A percentile compares a stretch with the other conserved stretches of the same genome.
Conservation (phyloP, 2,888 invertebrate species). For the Drosophila subsilvestris region DNA sequence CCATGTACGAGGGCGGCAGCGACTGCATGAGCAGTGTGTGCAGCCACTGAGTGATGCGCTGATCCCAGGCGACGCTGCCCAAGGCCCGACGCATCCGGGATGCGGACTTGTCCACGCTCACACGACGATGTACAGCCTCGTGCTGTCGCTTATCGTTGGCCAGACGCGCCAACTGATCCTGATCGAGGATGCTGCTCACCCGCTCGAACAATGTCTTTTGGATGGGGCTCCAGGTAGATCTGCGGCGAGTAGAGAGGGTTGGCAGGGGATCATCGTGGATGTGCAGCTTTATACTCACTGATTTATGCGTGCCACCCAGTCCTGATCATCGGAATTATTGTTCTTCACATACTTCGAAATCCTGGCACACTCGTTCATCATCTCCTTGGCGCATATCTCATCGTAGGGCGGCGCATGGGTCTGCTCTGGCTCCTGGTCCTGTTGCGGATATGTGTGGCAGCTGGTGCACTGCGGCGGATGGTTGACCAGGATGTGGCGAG, state of each 20-base stretch:
- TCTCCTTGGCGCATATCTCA: slow-evolving; percentile 85
- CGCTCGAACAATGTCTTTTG: slow-evolving; percentile 88
- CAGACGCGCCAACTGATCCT: slow-evolving; percentile 88
- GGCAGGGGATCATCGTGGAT: background rate
- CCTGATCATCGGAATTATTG: slow-evolving; percentile 85
- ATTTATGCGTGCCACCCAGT: slow-evolving; percentile 89
- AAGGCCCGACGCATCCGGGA: slow-evolving; percentile 88
- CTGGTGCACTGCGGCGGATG: slow-evolving; percentile 83
- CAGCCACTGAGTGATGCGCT: slow-evolving; percentile 90
- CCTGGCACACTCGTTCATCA: slow-evolving; percentile 90
- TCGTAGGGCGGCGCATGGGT: slow-evolving; percentile 86
- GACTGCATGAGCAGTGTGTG: slow-evolving; percentile 89
- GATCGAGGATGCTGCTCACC: slow-evolving; percentile 87
- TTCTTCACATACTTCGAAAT: slow-evolving; percentile 87
- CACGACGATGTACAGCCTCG: slow-evolving; percentile 89
- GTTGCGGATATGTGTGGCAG: slow-evolving; percentile 82
- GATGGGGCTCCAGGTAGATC: slow-evolving; percentile 86
- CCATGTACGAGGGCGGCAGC: slow-evolving; percentile 87
- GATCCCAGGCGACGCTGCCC: slow-evolving; percentile 90
- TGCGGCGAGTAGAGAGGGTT: slow-evolving; percentile 78
- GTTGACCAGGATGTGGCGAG: slow-evolving; percentile 81
- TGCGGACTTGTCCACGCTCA: slow-evolving; percentile 89
- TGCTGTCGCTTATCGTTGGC: slow-evolving; percentile 86
- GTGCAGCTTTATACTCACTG: slow-evolving; percentile 84
- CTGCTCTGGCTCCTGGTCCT: slow-evolving; percentile 83